Evolutionary conservation across 2,888 invertebrate genomes (phyloP).

Genomic region (Eupithecia insigniata): DNA sequence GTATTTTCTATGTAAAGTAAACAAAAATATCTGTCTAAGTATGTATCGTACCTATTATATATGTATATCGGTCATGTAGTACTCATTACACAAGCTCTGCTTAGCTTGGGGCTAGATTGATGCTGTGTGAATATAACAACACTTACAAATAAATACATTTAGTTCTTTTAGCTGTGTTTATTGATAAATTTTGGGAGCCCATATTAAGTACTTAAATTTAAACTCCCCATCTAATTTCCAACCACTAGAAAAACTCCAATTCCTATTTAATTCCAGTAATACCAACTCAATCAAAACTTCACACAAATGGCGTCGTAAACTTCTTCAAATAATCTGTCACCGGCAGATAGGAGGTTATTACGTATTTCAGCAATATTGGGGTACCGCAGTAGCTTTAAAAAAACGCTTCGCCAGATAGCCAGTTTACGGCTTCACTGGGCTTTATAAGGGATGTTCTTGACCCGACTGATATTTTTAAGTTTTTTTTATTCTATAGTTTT

Average conservation of each 20-base stretch:
- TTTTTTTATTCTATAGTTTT: neutral
- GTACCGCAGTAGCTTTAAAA: constrained; percentile 40
- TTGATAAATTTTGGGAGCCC: neutral
- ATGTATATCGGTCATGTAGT: too few relatives aligned
- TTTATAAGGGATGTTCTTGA: constrained; percentile 25
- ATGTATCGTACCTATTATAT: too few relatives aligned
- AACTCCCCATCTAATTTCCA: neutral
- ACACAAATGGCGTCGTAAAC: constrained; percentile 8
- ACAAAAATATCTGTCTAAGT: too few relatives aligned
- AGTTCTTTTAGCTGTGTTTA: too few relatives aligned
- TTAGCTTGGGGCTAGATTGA: too few relatives aligned
- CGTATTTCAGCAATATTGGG: constrained; percentile 47
- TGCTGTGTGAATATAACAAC: too few relatives aligned
- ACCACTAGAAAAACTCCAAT: neutral
- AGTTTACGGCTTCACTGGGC: constrained; percentile 37
- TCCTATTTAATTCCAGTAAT: neutral
- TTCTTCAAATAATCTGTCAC: constrained; percentile 39
- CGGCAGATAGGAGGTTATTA: constrained; percentile 43
- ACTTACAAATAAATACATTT: too few relatives aligned
- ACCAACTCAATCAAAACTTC: constrained; percentile 24
- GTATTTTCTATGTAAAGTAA: too few relatives aligned
- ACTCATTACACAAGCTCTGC: too few relatives aligned
- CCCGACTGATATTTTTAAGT: neutral
- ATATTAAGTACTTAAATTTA: neutral
- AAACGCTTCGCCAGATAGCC: constrained; percentile 31